Evolutionary conservation across 1,140 invertebrate genomes (phyloP), one percentile per base, ranked within the genome.

Genomic region (Cydia fagiglandana): DNA sequence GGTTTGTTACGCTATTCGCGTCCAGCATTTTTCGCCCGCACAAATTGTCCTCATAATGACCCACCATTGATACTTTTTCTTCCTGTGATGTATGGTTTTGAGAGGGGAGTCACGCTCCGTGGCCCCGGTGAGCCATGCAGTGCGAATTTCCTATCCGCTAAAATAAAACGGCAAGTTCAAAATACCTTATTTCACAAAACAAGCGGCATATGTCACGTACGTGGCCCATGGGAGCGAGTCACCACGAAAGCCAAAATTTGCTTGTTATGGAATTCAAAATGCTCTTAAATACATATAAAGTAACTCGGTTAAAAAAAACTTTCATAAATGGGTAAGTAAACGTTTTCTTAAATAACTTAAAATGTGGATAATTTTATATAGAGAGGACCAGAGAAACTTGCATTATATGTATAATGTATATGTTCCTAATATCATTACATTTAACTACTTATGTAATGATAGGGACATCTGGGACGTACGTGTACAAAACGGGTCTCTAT

Each of bases 11-110:
- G 56, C 56, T 61, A 70, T 9, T 70, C 66, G 66, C 34, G 66
- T 70, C 34, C 34, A 10, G 17, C 66, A 70, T 70, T 34, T 34
- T 70, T 38, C 56, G 56, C 56, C 66, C 38, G 66, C 66, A 24
- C 66, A 70, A 70, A 70, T 70, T 70, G 66, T 70, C 66, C 30
- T 45, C 66, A 38, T 70, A 70, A 70, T 70, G 66, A 70, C 66
- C 66, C 30, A 13, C 66, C 45, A 70, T 70, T 70, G 66, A 70
- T 70, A 70, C 66, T 70, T 70, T 68, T 70, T 70, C 66, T 38
- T 70, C 38, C 66, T 17, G 38, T 70, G 66, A 70, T 70, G 34
- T 70, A 70, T 70, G 66, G 66, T 70, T 38, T 70, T 17, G 17
- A 41, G 30, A 68, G 66, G 66, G 66, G 66, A 45, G 66, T 70